A percentile compares a stretch with the other conserved stretches of the same genome.
Conservation (phyloP, 2,888 invertebrate genomes). For the Archips xylosteana region DNA sequence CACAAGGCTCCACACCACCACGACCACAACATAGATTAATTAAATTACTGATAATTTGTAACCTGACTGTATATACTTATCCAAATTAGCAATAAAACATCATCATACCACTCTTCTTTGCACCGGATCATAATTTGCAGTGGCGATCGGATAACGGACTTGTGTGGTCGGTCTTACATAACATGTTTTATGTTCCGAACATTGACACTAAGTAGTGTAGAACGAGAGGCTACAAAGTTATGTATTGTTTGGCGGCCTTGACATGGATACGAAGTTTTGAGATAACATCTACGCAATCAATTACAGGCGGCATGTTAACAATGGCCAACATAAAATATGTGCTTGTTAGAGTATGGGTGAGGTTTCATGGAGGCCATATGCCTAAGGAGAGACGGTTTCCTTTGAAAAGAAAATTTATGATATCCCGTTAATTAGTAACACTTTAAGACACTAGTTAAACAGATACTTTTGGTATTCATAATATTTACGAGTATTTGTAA, state of each 20-base stretch:
- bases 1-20: no score
- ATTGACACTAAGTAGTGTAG: conserved; percentile 60
- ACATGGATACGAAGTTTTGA: conserved; percentile 70
- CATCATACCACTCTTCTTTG: conserved; percentile 25
- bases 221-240: conserved; percentile 61
- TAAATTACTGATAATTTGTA: background rate
- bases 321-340: conserved; percentile 62
- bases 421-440: conserved; percentile 14
- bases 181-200: conserved; percentile 45
- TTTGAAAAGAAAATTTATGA: background rate
- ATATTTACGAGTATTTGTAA: background rate
- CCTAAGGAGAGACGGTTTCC: conserved; percentile 1
- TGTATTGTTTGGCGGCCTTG: conserved; percentile 76
- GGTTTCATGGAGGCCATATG: conserved; percentile 29
- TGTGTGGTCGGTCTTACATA: conserved; percentile 37
- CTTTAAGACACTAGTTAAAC: background rate
- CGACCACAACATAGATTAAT: no score
- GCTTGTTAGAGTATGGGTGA: conserved; percentile 33
- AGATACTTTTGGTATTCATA: background rate
- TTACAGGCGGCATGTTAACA: conserved; percentile 69
- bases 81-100: background rate
- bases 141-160: conserved; percentile 39
- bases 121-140: conserved; percentile 18
- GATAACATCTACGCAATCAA: conserved; percentile 74
- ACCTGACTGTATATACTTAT: background rate